Conservation (phyloP, 2,888 invertebrate species). For the Phlogophora meticulosa region DNA sequence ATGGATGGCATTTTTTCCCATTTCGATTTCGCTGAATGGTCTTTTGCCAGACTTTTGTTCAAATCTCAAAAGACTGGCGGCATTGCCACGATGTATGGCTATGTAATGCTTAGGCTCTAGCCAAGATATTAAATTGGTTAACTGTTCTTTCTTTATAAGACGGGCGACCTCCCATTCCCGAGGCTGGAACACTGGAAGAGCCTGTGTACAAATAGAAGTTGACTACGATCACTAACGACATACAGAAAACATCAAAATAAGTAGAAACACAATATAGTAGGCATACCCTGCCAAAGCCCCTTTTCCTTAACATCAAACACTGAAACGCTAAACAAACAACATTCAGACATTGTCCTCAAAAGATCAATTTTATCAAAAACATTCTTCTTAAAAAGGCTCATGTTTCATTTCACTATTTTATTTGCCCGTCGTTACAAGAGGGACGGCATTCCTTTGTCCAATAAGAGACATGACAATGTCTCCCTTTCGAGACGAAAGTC, state of each 20-base stretch:
- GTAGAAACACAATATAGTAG: not conserved
- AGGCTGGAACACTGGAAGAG: not conserved
- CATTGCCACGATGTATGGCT: no score
- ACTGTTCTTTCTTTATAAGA: no score
- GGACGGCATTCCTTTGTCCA: constrained; percentile 40
- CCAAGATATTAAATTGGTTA: no score
- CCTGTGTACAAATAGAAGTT: not conserved
- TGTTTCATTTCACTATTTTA: constrained; percentile 32
- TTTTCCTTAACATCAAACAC: constrained; percentile 14
- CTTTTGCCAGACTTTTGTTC: no score
- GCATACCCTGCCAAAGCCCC: not conserved
- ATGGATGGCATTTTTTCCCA: no score
- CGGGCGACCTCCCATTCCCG: no score
- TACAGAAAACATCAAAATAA: not conserved
- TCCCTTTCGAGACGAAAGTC: constrained; percentile 19
- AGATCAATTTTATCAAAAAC: constrained; percentile 30
- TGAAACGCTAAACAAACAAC: constrained; percentile 35
- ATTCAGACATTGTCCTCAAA: constrained; percentile 27
- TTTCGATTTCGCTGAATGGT: no score
- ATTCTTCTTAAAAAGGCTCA: constrained; percentile 9
- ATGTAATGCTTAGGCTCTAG: no score
- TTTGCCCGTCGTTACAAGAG: constrained; percentile 24
- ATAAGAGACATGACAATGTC: constrained; percentile 37
- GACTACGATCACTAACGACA: not conserved
- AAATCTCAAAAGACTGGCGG: no score